Evolutionary conservation across 2,113 vertebrate species (phyloP).

Genomic region (Eulacestoma nigropectus): DNA sequence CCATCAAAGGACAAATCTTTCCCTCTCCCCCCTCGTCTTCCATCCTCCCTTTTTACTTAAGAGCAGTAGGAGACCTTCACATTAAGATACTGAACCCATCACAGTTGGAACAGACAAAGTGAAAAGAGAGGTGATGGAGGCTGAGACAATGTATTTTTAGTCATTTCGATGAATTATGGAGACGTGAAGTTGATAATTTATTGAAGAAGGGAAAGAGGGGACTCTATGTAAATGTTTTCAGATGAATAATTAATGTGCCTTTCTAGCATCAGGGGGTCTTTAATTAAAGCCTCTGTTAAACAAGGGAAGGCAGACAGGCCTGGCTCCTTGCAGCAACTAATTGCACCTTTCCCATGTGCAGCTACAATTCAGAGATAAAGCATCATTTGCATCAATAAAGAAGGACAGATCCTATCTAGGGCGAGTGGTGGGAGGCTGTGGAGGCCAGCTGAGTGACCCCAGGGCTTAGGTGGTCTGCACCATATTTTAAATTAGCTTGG

Average conservation of each 20-base stretch:
- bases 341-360: conserved; percentile 65
- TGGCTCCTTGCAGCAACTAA: conserved; percentile 63
- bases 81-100: conserved; percentile 56
- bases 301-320: conserved; percentile 67
- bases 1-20: conserved; percentile 36
- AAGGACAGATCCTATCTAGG: conserved; percentile 17
- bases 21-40: neutral
- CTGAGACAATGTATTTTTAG: conserved; percentile 79
- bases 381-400: conserved; percentile 60
- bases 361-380: conserved; percentile 29
- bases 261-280: conserved; percentile 74
- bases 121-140: conserved; percentile 54
- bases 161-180: conserved; percentile 79
- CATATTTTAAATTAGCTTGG: neutral
- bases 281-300: conserved; percentile 80
- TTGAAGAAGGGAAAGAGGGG: conserved; percentile 73
- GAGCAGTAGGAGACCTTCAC: conserved; percentile 57
- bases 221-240: conserved; percentile 82
- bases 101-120: conserved; percentile 61
- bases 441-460: neutral
- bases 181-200: conserved; percentile 78
- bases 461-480: neutral
- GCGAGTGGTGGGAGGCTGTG: neutral
- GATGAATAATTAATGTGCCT: conserved; percentile 83
- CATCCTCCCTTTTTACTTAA: conserved; percentile 24